phyloP scores from a whole-genome alignment of 2,888 invertebrate species.

The Kryphioiulus occultus region DNA sequence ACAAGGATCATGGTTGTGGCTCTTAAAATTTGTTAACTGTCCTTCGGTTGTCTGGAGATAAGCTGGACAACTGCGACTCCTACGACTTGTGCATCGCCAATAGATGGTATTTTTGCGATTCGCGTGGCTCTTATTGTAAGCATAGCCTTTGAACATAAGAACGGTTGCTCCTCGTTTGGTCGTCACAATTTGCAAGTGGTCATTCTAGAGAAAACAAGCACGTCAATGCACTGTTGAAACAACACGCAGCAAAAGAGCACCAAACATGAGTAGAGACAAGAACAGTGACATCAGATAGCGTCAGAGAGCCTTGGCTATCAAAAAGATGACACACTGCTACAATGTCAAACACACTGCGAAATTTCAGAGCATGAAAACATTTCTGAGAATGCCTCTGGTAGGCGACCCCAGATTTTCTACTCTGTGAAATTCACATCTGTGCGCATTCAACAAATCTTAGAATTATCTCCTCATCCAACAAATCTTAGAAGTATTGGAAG shows the following conservation, averaged over 20 bases:
- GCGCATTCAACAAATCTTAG: too few relatives aligned
- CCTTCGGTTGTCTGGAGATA: not conserved
- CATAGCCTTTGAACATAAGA: not conserved
- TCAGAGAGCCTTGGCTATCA: too few relatives aligned
- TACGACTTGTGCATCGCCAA: not conserved
- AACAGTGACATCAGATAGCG: too few relatives aligned
- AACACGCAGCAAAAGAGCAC: conserved; percentile 13
- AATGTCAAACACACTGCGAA: too few relatives aligned
- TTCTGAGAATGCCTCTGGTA: not conserved
- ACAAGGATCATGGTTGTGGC: conserved; percentile 1
- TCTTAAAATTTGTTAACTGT: not conserved
- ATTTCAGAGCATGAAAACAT: too few relatives aligned
- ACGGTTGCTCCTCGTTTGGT: not conserved
- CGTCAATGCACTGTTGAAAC: not conserved
- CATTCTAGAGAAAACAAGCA: not conserved
- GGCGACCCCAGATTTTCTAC: not conserved
- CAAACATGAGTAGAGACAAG: not conserved
- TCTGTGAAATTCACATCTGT: not conserved
- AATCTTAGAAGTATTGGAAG: not conserved
- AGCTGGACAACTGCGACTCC: not conserved
- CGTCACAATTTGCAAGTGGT: not conserved
- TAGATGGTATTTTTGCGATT: not conserved
- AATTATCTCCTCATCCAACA: not conserved
- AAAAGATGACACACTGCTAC: too few relatives aligned
- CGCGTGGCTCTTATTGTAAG: not conserved